Percentiles rank a stretch among this genome's conserved stretches.
Conservation (phyloP, 1,140 invertebrate genomes). For the Portunus trituberculatus region DNA sequence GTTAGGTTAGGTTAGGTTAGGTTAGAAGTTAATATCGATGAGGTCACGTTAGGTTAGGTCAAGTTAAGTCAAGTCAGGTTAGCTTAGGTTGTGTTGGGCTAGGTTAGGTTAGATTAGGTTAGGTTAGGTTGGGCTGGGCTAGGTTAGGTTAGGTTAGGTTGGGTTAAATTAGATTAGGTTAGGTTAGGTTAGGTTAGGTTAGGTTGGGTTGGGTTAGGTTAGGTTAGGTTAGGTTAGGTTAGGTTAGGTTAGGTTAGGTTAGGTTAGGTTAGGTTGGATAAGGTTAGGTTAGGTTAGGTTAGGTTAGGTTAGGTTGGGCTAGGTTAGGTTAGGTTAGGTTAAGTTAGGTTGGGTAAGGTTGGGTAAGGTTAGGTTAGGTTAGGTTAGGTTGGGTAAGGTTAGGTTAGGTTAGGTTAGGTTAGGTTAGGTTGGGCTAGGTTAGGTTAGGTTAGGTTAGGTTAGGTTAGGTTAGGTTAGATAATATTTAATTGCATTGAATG, state of each 20-base stretch:
- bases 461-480: too few species aligned
- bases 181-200: slow-evolving; percentile 47
- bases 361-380: not conserved
- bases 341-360: slow-evolving; percentile 6
- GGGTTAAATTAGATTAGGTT: slow-evolving; percentile 7
- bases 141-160: slow-evolving; percentile 43
- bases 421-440: too few species aligned
- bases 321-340: too few species aligned
- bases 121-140: slow-evolving; percentile 23
- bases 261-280: too few species aligned
- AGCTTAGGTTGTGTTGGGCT: not conserved
- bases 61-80: slow-evolving; percentile 30
- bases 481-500: too few species aligned
- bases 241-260: too few species aligned
- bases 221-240: too few species aligned
- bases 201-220: slow-evolving; percentile 5
- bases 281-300: too few species aligned
- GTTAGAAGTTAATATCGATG: too few species aligned
- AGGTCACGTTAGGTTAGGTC: slow-evolving; percentile 28
- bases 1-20: too few species aligned
- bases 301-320: too few species aligned
- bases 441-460: too few species aligned
- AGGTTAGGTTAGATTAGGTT: not conserved
- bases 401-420: not conserved
- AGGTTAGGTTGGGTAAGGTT: slow-evolving; percentile 35